Conservation (phyloP, 1,140 invertebrate genomes). For the Portunus trituberculatus region DNA sequence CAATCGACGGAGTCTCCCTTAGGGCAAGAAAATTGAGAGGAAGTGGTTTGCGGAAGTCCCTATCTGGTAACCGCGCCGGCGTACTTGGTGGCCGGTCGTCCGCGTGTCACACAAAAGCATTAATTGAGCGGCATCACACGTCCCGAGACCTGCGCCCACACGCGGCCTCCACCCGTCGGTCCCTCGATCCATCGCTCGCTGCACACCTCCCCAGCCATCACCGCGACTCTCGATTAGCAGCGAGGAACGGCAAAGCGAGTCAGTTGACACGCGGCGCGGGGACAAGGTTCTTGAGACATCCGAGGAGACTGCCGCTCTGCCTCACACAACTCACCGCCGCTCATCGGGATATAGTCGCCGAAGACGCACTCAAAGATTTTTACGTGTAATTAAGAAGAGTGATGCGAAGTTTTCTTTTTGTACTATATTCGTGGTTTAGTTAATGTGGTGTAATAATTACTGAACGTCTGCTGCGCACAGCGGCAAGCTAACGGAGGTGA, state of each 20-base stretch:
- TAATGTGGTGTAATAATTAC: neutral
- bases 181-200: constrained; percentile 51
- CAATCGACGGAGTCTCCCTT: neutral
- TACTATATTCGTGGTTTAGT: neutral
- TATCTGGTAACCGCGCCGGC: constrained; percentile 71
- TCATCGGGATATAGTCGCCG: neutral
- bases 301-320: neutral
- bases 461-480: neutral
- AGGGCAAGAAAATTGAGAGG: constrained; percentile 36
- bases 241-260: neutral
- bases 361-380: neutral
- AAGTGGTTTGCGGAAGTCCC: constrained; percentile 57
- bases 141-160: constrained; percentile 25
- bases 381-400: neutral
- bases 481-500: neutral
- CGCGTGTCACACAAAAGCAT: constrained; percentile 76
- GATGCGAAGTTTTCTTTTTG: neutral
- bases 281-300: neutral
- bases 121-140: constrained; percentile 74
- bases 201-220: neutral
- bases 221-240: neutral
- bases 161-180: neutral
- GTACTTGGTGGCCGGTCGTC: constrained; percentile 65
- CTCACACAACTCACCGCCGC: neutral
- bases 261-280: neutral